Base-by-base conservation (phyloP, 2,888 invertebrate genomes). In the Rhabditoides inermis region DNA sequence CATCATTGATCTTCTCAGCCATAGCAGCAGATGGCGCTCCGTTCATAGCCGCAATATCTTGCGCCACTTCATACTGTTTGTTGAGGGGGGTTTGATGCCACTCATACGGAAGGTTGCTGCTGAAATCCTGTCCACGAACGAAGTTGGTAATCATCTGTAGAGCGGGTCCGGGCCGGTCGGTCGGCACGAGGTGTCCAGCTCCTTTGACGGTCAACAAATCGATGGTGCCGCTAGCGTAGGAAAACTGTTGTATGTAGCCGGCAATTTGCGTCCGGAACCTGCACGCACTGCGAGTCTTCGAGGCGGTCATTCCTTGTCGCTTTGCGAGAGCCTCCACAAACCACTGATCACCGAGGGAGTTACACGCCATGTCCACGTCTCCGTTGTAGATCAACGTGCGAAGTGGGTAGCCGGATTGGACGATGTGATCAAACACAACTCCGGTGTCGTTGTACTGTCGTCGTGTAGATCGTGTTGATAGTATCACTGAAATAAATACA, bases 131-230 rank as follows among this genome's bases (percentile, higher is more conserved):
- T 26, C 57, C 55, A 20, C 56, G 37, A 45, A 71, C 53, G 58
- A 87, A 84, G 56, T 84, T 79, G 22, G 82, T 82, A 42, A 88
- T 85, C 76, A 88, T 79, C 77, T 86, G 85, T 18, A 84, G 81
- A 1, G 86, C 85, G 84, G 86, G 86, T 68, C 84, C 83, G 0
- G 88, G 87, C 75, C 88, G 86, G 79, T 88, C 87, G 30, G 82
- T 81, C 0, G 88, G 87, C 10, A 86, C 86, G 85, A 88, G 86
- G 70, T 88, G 88, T 0, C 88, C 88, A 12, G 88, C 86, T 37
- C 67, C 67, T n/a, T 65, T 70, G 12, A 70, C 70, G 1, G 70
- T 70, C 20, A 68, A 23, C 20, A 70, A 49, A 41, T 70, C 69
- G 44, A 70, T 54, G 2, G 55, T 49, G n/a, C n/a, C n/a, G n/a